These are phyloP conservation scores for Gyps fulvus DNA, from an alignment of 2,113 vertebrate genomes.

Conservation along the genomic window DNA sequence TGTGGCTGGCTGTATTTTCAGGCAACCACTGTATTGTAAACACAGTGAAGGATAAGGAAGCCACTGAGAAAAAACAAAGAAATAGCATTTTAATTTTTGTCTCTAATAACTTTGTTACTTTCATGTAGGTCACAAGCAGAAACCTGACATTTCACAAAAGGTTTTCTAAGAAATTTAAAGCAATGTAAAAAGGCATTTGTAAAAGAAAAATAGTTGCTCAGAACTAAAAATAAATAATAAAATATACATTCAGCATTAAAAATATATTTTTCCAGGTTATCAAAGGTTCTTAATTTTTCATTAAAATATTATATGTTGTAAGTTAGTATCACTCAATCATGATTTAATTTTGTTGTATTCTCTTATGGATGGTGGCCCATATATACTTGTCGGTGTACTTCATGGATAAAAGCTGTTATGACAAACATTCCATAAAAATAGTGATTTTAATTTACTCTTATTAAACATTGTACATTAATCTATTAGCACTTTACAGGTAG, in stretches of 20 bases:
- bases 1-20: too few relatives aligned
- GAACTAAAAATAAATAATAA: background rate
- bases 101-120: background rate
- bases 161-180: background rate
- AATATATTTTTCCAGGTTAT: background rate
- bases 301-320: background rate
- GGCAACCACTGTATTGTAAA: background rate
- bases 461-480: background rate
- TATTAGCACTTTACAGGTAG: background rate
- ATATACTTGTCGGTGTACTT: conserved; percentile 26
- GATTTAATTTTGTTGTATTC: background rate
- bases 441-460: background rate
- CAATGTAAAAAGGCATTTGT: background rate
- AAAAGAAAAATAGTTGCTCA: background rate
- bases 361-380: background rate
- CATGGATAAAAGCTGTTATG: background rate
- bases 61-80: background rate
- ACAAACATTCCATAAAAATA: background rate
- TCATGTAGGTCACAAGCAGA: background rate
- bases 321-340: background rate
- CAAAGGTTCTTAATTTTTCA: background rate
- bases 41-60: background rate
- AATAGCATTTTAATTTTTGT: background rate
- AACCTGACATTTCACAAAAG: background rate
- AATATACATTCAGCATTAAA: background rate